Evolutionary conservation across 2,888 invertebrate genomes (phyloP).

Genomic region (Erpobdella octoculata): DNA sequence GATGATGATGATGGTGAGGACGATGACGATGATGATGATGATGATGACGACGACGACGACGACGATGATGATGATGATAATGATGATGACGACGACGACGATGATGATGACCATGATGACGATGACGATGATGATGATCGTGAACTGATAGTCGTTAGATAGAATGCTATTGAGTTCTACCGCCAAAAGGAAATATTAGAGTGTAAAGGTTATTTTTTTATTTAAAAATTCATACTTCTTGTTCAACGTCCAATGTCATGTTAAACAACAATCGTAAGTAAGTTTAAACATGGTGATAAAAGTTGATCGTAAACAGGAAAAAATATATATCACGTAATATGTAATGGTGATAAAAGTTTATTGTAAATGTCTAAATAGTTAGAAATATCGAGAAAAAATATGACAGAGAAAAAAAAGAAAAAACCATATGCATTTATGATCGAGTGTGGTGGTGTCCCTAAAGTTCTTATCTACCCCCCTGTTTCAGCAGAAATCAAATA

Average conservation of each 20-base stretch:
- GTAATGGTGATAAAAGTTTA: no score
- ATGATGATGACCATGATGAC: slow-evolving; percentile 42
- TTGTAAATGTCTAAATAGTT: no score
- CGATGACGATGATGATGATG: slow-evolving; percentile 21
- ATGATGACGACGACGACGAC: slow-evolving; percentile 25
- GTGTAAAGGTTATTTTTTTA: background rate
- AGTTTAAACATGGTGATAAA: background rate
- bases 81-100: slow-evolving; percentile 27
- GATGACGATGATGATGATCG: background rate
- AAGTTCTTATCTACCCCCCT: no score
- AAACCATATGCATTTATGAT: no score
- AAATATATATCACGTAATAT: no score
- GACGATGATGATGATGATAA: slow-evolving; percentile 14
- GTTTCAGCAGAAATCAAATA: no score
- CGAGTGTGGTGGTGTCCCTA: no score
- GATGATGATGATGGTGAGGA: slow-evolving; percentile 24
- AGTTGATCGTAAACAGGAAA: no score
- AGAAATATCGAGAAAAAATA: no score
- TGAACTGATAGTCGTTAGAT: background rate
- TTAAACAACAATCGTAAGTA: background rate
- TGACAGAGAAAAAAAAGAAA: no score
- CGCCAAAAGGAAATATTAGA: background rate
- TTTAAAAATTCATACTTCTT: background rate
- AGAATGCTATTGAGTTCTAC: background rate
- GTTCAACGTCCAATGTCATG: background rate